A percentile compares a stretch with the other conserved stretches of the same genome.
Conservation (phyloP, 2,888 invertebrate genomes). For the Pseudanteris insignis region DNA sequence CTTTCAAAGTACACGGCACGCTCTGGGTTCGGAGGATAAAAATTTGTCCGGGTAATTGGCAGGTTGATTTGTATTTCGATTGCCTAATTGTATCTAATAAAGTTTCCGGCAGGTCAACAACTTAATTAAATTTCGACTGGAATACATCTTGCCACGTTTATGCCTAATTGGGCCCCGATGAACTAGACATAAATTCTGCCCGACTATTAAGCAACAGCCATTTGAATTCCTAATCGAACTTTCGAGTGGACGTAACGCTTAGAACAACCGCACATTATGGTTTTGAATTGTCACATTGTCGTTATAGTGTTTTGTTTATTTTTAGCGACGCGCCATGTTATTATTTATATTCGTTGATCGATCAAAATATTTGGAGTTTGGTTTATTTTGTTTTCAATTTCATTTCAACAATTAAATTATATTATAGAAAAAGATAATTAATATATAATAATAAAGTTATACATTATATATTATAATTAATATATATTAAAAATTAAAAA, state of each 20-base stretch:
- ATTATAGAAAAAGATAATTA: no score
- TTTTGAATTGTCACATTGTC: no score
- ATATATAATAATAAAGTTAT: no score
- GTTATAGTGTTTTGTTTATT: no score
- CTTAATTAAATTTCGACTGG: slow-evolving; percentile 38
- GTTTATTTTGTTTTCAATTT: no score
- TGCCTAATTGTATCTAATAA: slow-evolving; percentile 37
- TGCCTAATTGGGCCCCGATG: slow-evolving; percentile 34
- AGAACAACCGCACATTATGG: no score
- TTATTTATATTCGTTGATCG: no score
- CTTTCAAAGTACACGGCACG: slow-evolving; percentile 22
- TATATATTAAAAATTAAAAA: no score
- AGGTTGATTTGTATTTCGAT: slow-evolving; percentile 37
- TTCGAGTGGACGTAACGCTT: slow-evolving; percentile 23
- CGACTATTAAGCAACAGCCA: slow-evolving; percentile 33
- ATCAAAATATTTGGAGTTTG: no score
- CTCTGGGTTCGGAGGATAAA: slow-evolving; percentile 10
- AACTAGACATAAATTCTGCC: slow-evolving; percentile 34
- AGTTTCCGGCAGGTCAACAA: slow-evolving; percentile 33
- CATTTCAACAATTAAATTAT: no score
- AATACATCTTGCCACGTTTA: slow-evolving; percentile 26
- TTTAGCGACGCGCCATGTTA: no score
- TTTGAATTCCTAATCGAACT: slow-evolving; percentile 38
- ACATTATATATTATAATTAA: no score
- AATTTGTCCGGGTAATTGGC: slow-evolving; percentile 35